Evolutionary conservation across 2,797 vertebrate genomes (phyloP).

Genomic region (Crenichthys baileyi): DNA sequence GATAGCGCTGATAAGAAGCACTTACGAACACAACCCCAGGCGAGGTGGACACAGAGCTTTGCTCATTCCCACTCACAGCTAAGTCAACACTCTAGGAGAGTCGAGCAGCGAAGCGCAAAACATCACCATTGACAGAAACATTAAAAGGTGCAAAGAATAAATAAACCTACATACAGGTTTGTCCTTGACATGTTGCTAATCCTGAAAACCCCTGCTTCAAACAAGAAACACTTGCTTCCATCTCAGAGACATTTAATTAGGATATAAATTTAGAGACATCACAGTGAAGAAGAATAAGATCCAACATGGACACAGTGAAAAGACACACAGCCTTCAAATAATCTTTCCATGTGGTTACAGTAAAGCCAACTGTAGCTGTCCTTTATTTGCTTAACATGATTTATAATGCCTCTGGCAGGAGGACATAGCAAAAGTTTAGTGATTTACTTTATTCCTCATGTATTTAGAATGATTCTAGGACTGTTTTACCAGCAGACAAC

Average conservation of each 20-base stretch:
- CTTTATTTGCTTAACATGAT: not conserved
- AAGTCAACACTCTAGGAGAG: slow-evolving; percentile 4
- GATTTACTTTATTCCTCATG: not conserved
- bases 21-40: not conserved
- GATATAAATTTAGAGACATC: not conserved
- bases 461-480: not conserved
- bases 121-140: slow-evolving; percentile 18
- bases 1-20: slow-evolving; percentile 46
- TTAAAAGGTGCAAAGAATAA: slow-evolving; percentile 22
- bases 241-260: not conserved
- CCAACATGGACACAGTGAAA: not conserved
- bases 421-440: too few species aligned
- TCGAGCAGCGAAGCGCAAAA: slow-evolving; percentile 7
- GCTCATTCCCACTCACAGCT: slow-evolving; percentile 3
- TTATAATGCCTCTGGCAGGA: not conserved
- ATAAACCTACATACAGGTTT: slow-evolving; percentile 15
- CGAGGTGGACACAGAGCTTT: not conserved
- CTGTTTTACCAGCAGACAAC: too few species aligned
- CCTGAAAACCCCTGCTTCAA: slow-evolving; percentile 13
- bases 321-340: not conserved
- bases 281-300: not conserved
- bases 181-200: slow-evolving; percentile 14
- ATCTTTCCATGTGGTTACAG: not conserved
- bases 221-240: not conserved
- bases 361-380: not conserved